Evolutionary conservation across 1,140 invertebrate genomes (phyloP), one percentile per base, ranked within the genome.

Genomic region (Papilio helenus): DNA sequence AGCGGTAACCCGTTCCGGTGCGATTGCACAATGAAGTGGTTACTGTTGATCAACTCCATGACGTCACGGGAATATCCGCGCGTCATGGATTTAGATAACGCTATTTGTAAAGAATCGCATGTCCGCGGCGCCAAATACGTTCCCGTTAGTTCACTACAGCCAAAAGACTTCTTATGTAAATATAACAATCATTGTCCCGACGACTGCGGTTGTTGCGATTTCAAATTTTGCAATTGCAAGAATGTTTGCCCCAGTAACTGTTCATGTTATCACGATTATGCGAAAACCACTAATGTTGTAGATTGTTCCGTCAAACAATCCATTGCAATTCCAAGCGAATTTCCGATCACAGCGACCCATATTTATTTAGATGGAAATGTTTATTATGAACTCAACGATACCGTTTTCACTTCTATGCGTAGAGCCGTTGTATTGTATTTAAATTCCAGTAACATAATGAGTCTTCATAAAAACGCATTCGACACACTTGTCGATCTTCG

Each of bases 331-430:
- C 98, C 98, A 1, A 93, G 95, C 7, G 95, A 97, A 55, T 96
- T 99, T 84, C 98, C 98, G 1, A 97, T 97, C 96, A 98, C 98
- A 89, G 97, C 97, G 0, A 98, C 98, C n/a, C 97, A 98, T 90
- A 96, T 99, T 16, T 98, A 98, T 91, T 92, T 99, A 80, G 98
- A 99, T 91, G 98, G 98, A 58, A 96, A 97, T 88, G 87, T 89
- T 82, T 96, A 98, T 82, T 96, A 95, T 71, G 96, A 97, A 87
- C 89, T 99, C 72, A 96, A 97, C 84, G 97, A 97, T 88, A 97
- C 98, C 87, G 96, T 97, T 77, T 97, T 99, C 88, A 97, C 98
- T 88, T 97, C 97, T 0, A 96, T 98, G 26, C 98, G 97, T 89
- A 98, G 97, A 89, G 96, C 98, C 95, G 95, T 96, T 42, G 96